phyloP scores from a whole-genome alignment of 1,140 invertebrate species.

The Venturia canescens region DNA sequence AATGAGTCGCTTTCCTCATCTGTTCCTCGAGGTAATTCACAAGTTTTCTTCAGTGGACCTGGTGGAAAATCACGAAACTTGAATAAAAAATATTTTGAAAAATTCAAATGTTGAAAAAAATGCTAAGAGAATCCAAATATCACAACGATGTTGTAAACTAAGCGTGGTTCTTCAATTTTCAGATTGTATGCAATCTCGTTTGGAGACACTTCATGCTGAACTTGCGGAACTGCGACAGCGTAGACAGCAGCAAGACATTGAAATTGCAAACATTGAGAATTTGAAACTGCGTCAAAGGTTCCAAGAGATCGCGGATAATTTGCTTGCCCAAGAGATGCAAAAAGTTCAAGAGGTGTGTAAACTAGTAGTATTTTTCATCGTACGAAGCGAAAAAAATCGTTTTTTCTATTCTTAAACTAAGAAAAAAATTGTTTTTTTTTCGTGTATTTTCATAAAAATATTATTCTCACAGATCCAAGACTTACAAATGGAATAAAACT shows the following conservation, averaged over 20 bases:
- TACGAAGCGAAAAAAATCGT: neutral
- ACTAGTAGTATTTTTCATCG: too few species aligned
- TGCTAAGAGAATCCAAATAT: too few species aligned
- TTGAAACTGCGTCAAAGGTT: conserved; percentile 88
- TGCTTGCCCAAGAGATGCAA: conserved; percentile 86
- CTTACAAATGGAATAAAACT: conserved; percentile 59
- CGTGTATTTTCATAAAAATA: too few species aligned
- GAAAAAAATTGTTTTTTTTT: neutral
- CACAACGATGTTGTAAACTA: too few species aligned
- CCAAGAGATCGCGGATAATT: conserved; percentile 86
- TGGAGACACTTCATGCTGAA: conserved; percentile 81
- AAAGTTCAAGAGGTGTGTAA: conserved; percentile 85
- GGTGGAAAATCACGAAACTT: too few species aligned
- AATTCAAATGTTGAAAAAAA: neutral
- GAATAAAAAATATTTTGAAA: too few species aligned
- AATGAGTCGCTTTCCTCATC: conserved; percentile 60
- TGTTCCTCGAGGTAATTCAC: conserved; percentile 66
- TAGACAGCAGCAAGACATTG: conserved; percentile 86
- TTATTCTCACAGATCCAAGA: conserved; percentile 62
- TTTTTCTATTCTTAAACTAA: neutral
- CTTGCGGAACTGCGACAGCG: conserved; percentile 84
- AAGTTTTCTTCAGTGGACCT: too few species aligned
- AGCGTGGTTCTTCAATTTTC: conserved; percentile 47
- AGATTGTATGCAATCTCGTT: conserved; percentile 70
- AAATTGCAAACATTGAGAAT: conserved; percentile 92